phyloP scores from a whole-genome alignment of 2,113 vertebrate genomes.

The Anarrhichthys ocellatus region DNA sequence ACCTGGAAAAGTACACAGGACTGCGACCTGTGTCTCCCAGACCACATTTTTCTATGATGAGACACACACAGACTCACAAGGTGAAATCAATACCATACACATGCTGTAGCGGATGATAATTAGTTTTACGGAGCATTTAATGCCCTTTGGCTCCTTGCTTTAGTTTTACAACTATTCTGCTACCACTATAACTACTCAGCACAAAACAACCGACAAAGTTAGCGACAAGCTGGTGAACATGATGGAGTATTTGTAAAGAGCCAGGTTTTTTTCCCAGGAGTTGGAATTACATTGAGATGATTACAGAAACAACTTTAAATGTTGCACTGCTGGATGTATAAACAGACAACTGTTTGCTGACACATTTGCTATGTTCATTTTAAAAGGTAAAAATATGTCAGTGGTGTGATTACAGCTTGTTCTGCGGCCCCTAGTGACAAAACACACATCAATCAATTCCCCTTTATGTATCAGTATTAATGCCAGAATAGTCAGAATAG shows the following conservation, averaged over 20 bases:
- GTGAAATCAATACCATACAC: not conserved
- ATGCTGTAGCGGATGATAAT: not conserved
- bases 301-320: constrained; percentile 1
- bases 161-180: not conserved
- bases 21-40: not conserved
- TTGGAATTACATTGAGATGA: not conserved
- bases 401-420: not conserved
- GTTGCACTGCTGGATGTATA: constrained; percentile 9
- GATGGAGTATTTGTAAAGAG: constrained; percentile 8
- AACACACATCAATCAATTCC: not conserved
- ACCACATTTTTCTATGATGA: not conserved
- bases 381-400: not conserved
- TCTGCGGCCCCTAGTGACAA: not conserved
- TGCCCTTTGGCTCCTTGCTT: not conserved
- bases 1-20: not conserved
- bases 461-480: not conserved
- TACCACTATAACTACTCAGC: not conserved
- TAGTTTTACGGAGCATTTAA: not conserved
- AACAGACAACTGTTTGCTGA: constrained; percentile 17
- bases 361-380: not conserved
- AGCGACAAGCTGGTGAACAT: not conserved
- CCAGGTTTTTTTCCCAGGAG: not conserved
- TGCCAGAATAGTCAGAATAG: constrained; percentile 26
- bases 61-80: not conserved
- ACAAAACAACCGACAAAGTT: not conserved